Evolutionary conservation across 2,888 invertebrate genomes (phyloP).

Genomic region (Aleiodes testaceus): DNA sequence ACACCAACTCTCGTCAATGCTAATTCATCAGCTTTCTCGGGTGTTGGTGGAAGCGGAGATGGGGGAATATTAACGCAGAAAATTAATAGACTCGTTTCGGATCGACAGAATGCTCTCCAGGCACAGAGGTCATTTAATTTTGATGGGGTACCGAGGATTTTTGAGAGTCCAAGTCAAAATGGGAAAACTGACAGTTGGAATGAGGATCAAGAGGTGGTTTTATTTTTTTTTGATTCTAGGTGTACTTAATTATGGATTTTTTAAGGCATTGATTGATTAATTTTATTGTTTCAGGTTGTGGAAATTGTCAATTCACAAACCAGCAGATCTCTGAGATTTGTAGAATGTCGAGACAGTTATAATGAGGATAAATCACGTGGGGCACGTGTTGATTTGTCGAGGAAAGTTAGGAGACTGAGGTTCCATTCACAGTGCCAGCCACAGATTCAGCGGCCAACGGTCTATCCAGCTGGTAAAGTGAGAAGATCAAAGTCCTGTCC

Average conservation of each 20-base stretch:
- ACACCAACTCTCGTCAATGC: slow-evolving; percentile 76
- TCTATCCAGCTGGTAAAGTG: slow-evolving; percentile 69
- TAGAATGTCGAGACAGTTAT: slow-evolving; percentile 31
- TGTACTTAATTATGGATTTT: not conserved
- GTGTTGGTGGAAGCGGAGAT: slow-evolving; percentile 46
- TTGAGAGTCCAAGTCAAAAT: slow-evolving; percentile 59
- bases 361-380: slow-evolving; percentile 54
- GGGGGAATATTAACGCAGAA: slow-evolving; percentile 54
- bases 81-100: slow-evolving; percentile 61
- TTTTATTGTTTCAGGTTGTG: slow-evolving; percentile 59
- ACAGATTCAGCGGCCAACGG: slow-evolving; percentile 1
- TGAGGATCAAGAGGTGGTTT: slow-evolving; percentile 67
- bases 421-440: slow-evolving; percentile 79
- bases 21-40: slow-evolving; percentile 48
- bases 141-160: slow-evolving; percentile 52
- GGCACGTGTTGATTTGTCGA: slow-evolving; percentile 73
- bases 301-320: slow-evolving; percentile 66
- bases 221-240: not conserved
- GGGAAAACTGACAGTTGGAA: slow-evolving; percentile 68
- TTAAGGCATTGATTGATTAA: too few species aligned
- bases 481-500: slow-evolving; percentile 81
- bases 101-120: slow-evolving; percentile 56
- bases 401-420: slow-evolving; percentile 76
- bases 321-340: slow-evolving; percentile 31
- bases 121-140: slow-evolving; percentile 48